Evolutionary conservation across 2,888 invertebrate species (phyloP).

Genomic region (Harpagoxenus sublaevis): DNA sequence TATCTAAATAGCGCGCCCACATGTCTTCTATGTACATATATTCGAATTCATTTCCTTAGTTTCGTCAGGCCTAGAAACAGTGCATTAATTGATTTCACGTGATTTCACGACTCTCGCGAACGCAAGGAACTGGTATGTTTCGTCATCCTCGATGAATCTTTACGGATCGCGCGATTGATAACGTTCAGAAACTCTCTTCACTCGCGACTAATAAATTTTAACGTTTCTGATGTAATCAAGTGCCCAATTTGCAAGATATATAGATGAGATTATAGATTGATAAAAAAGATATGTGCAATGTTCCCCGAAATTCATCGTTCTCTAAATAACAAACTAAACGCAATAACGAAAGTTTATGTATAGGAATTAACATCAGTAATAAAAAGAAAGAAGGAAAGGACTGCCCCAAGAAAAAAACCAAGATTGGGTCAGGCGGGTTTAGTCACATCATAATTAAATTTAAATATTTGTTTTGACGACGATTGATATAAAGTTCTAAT

Average conservation of each 20-base stretch:
- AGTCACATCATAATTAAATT: not conserved
- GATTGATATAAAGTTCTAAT: not conserved
- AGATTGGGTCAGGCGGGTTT: not conserved
- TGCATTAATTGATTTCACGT: not conserved
- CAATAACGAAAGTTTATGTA: not conserved
- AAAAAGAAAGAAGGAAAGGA: not conserved
- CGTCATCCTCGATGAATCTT: conserved; percentile 30
- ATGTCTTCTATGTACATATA: not conserved
- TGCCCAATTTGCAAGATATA: not conserved
- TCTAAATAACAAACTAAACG: not conserved
- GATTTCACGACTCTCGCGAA: not conserved
- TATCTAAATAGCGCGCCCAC: not conserved
- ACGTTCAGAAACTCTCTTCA: not conserved
- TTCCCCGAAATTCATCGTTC: not conserved
- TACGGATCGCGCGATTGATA: conserved; percentile 8
- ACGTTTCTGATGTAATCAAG: not conserved
- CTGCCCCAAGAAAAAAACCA: not conserved
- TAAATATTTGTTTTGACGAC: not conserved
- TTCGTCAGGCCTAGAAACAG: not conserved
- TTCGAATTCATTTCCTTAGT: not conserved
- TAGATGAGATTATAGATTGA: not conserved
- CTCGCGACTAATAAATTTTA: not conserved
- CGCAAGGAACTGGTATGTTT: conserved; percentile 3
- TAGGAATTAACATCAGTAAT: no score
- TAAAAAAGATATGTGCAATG: not conserved